Evolutionary conservation across 2,888 invertebrate genomes (phyloP).

Genomic region (Arenicola marina): DNA sequence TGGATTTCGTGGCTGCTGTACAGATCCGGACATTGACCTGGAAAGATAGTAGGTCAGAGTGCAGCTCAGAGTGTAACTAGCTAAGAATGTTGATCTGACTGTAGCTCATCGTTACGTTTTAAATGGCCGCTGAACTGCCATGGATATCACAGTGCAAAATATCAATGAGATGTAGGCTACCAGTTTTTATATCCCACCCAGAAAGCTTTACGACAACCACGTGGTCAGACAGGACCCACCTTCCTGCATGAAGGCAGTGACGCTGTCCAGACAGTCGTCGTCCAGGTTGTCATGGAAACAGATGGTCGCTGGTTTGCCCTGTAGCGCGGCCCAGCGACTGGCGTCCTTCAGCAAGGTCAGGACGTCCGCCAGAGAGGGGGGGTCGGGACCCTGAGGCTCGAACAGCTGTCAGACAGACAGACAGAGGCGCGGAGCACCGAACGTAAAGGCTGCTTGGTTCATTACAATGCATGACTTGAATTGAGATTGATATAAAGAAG

Average conservation of each 20-base stretch:
- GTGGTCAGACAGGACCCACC: constrained; percentile 38
- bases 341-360: constrained; percentile 48
- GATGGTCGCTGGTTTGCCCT: constrained; percentile 48
- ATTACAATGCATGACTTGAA: too few relatives aligned
- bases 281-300: constrained; percentile 53
- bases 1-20: constrained; percentile 53
- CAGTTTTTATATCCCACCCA: too few relatives aligned
- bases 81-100: too few relatives aligned
- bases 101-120: too few relatives aligned
- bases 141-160: too few relatives aligned
- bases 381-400: constrained; percentile 50
- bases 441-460: too few relatives aligned
- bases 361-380: constrained; percentile 36
- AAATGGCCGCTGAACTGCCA: too few relatives aligned
- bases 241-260: constrained; percentile 52
- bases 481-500: too few relatives aligned
- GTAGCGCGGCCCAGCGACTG: constrained; percentile 50
- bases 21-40: constrained; percentile 54
- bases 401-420: constrained; percentile 47
- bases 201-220: background rate
- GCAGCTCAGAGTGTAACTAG: too few relatives aligned
- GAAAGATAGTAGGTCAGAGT: too few relatives aligned
- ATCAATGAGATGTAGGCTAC: too few relatives aligned
- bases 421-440: too few relatives aligned
- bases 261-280: constrained; percentile 47